Evolutionary conservation across 2,797 vertebrate species (phyloP).

Genomic region (Rhinichthys osculus): DNA sequence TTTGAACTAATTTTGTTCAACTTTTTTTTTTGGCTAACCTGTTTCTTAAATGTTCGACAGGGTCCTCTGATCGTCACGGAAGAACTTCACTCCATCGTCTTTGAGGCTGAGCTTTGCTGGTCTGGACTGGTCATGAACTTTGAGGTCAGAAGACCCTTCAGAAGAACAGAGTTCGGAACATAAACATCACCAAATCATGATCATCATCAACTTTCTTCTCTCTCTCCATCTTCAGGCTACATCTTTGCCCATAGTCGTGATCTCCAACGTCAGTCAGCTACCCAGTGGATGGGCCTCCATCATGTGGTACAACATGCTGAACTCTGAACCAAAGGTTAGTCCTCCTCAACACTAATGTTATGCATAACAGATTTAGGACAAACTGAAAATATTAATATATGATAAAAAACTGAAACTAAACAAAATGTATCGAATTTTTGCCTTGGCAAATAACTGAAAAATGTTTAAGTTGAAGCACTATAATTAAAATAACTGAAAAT

Average conservation of each 20-base stretch:
- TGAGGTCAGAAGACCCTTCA: constrained; percentile 80
- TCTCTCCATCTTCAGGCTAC: constrained; percentile 77
- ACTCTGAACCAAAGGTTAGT: constrained; percentile 87
- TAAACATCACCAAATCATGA: background rate
- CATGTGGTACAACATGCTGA: constrained; percentile 98
- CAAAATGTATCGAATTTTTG: background rate
- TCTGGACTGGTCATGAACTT: constrained; percentile 86
- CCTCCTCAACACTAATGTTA: background rate
- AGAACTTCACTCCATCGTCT: constrained; percentile 88
- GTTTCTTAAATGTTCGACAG: constrained; percentile 62
- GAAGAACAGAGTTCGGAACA: background rate
- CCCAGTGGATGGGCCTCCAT: constrained; percentile 98
- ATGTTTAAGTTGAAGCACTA: background rate
- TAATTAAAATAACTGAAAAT: too few species aligned
- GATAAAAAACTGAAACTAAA: background rate
- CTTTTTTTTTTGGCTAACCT: background rate
- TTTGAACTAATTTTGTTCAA: too few species aligned
- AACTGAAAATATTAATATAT: background rate
- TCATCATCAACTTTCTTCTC: constrained; percentile 11
- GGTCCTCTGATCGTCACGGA: constrained; percentile 89
- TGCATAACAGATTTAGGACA: background rate
- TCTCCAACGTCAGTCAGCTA: constrained; percentile 97
- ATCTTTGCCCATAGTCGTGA: constrained; percentile 93
- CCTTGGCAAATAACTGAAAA: background rate
- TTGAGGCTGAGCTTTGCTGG: constrained; percentile 90